Base-by-base conservation (phyloP, 2,797 vertebrate genomes). In the Megaceryle alcyon region DNA sequence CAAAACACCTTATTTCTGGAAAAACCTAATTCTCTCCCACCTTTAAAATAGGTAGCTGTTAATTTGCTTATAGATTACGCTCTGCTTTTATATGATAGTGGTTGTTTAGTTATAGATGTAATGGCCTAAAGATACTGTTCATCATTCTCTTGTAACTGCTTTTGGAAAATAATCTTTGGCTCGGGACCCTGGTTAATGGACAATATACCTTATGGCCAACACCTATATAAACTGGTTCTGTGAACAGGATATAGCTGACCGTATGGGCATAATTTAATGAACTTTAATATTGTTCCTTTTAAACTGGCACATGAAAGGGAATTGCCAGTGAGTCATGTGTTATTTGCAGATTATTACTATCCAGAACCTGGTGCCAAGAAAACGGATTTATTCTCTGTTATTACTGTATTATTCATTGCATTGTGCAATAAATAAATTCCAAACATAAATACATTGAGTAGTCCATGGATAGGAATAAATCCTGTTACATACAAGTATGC, bases 391-490 rank as follows among this genome's bases (percentile, higher is more conserved):
- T 77, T 88, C 68, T 60, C 39, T 94, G 77, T 85, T 89, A 96
- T 96, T 95, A 92, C 33, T 76, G 39, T 84, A 29, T 68, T 93
- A 77, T 71, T 82, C 48, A 61, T 63, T 77, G 37, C 78, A 46
- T 94, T 96, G 46, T 80, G 88, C 61, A 97, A 93, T 19, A 71
- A 28, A 59, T 76, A 48, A 80, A 2, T 85, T 82, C 28, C 78
- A 64, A 82, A 60, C n/a, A 95, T 96, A 92, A 96, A 95, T 88
- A 89, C 60, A 68, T 29, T 9, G 26, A 83, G 80, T n/a, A 82
- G 88, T 43, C 43, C 78, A 53, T 54, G 53, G 68, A 46, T 49
- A 54, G 81, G 78, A 69, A 92, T 82, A 91, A 78, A 79, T 70
- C 33, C 37, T 73, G 44, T 51, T 82, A 72, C 1, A 0, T 86